These are phyloP conservation scores for Numenius phaeopus DNA, from an alignment of 2,797 vertebrate genomes.

Conservation along the genomic window DNA sequence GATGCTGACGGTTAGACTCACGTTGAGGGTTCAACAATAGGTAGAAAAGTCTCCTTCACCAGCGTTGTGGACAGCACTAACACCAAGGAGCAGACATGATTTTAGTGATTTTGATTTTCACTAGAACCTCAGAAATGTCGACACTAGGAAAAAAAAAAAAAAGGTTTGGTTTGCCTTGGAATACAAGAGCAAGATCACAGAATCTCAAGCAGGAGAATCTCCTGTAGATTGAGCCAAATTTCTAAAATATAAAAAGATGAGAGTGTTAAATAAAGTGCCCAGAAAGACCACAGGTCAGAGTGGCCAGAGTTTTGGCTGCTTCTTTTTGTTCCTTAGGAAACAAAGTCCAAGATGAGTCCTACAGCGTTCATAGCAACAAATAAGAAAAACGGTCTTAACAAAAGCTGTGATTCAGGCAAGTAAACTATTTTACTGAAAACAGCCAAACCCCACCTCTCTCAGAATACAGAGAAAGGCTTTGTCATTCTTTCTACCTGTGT, in stretches of 20 bases:
- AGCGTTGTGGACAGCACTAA: neutral
- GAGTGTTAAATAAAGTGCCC: neutral
- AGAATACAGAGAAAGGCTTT: neutral
- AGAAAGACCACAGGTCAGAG: neutral
- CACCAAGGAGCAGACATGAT: neutral
- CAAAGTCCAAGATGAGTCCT: neutral
- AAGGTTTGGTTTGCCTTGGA: neutral
- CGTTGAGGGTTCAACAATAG: neutral
- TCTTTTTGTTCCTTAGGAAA: neutral
- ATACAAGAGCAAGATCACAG: neutral
- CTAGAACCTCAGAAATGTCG: neutral
- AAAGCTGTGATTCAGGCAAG: neutral
- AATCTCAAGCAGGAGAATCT: neutral
- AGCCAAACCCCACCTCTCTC: neutral
- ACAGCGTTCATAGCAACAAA: neutral
- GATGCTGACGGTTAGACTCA: neutral
- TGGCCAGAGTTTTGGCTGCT: neutral
- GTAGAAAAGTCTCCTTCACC: neutral
- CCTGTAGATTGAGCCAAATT: neutral
- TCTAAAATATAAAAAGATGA: neutral
- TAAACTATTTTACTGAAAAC: neutral
- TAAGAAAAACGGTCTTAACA: neutral
- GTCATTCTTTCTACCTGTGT: neutral
- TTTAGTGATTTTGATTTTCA: neutral
- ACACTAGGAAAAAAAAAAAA: neutral